Conservation (phyloP, 2,888 invertebrate genomes). For the Hyles lineata region DNA sequence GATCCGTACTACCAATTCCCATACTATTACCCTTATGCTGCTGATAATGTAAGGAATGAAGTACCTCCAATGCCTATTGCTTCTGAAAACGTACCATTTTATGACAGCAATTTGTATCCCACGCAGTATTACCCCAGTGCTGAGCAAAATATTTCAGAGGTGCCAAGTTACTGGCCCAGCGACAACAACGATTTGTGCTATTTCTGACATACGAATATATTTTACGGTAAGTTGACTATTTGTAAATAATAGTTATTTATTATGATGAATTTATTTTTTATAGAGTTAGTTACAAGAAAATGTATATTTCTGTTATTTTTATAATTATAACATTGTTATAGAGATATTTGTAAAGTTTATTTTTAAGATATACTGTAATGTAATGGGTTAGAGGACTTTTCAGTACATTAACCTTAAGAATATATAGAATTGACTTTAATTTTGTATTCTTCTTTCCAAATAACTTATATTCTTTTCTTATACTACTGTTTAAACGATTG, state of each 20-base stretch:
- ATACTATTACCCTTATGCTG: conserved; percentile 4
- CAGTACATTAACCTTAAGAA: not conserved
- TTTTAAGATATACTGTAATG: not conserved
- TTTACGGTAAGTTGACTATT: not conserved
- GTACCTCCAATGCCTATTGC: not conserved
- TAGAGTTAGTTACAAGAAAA: not conserved
- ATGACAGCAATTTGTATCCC: conserved; percentile 50
- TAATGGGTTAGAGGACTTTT: too few species aligned
- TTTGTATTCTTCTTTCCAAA: not conserved
- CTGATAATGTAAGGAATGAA: not conserved
- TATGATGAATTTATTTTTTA: conserved; percentile 17
- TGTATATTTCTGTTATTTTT: not conserved
- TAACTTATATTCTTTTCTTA: conserved; percentile 8
- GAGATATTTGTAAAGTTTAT: conserved; percentile 27
- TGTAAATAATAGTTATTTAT: conserved; percentile 12
- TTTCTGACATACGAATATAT: not conserved
- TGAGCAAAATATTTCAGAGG: not conserved
- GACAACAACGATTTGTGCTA: conserved; percentile 6
- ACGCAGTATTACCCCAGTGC: conserved; percentile 57
- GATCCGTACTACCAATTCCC: conserved; percentile 9
- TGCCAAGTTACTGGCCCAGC: conserved; percentile 4
- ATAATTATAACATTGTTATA: conserved; percentile 7
- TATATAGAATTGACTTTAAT: not conserved
- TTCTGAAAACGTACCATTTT: conserved; percentile 34
- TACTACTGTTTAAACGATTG: not conserved